These are phyloP conservation scores for Drosophila lacicola DNA, from an alignment of 2,888 invertebrate species.

Conservation along the genomic window DNA sequence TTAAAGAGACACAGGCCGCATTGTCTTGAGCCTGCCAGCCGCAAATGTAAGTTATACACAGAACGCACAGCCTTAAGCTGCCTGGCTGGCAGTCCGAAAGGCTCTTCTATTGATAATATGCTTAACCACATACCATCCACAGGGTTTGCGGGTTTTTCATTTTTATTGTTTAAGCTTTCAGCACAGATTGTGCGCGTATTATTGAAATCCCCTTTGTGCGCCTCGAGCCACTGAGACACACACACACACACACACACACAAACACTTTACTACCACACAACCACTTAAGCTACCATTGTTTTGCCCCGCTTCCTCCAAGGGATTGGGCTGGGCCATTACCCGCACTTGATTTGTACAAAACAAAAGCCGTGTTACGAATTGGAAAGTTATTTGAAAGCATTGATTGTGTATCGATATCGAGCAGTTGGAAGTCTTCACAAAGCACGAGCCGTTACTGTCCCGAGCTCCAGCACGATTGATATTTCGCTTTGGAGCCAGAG, in stretches of 20 bases:
- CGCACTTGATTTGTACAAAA: conserved; percentile 63
- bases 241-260: conserved; percentile 4
- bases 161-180: conserved; percentile 80
- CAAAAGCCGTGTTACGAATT: conserved; percentile 71
- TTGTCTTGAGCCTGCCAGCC: conserved; percentile 52
- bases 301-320: conserved; percentile 19
- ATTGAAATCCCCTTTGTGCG: conserved; percentile 76
- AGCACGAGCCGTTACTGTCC: conserved; percentile 12
- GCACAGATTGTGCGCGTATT: conserved; percentile 77
- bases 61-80: conserved; percentile 13
- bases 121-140: conserved; percentile 54
- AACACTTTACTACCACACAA: conserved; percentile 27
- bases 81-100: neutral
- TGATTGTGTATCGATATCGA: conserved; percentile 68
- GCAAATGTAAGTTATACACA: conserved; percentile 43
- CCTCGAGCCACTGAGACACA: conserved; percentile 25
- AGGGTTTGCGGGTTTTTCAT: conserved; percentile 71
- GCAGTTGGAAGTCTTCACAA: conserved; percentile 21
- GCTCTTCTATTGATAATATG: conserved; percentile 60
- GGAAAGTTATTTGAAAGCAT: conserved; percentile 74
- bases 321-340: conserved; percentile 53
- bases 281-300: conserved; percentile 49
- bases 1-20: conserved; percentile 47
- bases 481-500: conserved; percentile 34
- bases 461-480: conserved; percentile 55